Evolutionary conservation across 1,140 invertebrate genomes (phyloP).

Genomic region (Drosophila truncata): DNA sequence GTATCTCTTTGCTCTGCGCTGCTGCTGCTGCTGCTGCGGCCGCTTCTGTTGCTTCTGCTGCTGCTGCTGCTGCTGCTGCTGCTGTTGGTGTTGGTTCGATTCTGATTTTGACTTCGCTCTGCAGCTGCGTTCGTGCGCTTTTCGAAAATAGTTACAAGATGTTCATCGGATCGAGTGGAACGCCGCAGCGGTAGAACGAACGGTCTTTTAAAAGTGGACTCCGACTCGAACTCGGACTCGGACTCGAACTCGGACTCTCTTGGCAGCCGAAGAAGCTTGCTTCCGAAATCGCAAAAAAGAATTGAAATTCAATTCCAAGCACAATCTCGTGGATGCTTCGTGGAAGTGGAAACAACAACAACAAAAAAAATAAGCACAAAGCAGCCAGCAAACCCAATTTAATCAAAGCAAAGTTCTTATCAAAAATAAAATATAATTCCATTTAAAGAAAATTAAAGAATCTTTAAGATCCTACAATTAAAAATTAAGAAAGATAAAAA

Average conservation of each 20-base stretch:
- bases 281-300: slow-evolving; percentile 39
- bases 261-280: slow-evolving; percentile 59
- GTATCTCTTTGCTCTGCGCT: slow-evolving; percentile 22
- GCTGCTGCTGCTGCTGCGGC: slow-evolving; percentile 3
- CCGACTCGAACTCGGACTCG: slow-evolving; percentile 7
- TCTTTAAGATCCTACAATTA: not conserved
- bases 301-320: slow-evolving; percentile 27
- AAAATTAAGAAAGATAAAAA: not conserved
- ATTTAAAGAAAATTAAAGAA: not conserved
- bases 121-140: slow-evolving; percentile 84
- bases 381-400: slow-evolving; percentile 6
- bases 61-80: slow-evolving; percentile 37
- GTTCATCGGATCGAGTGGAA: slow-evolving; percentile 85
- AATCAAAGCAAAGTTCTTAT: slow-evolving; percentile 26
- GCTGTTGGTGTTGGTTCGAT: slow-evolving; percentile 42
- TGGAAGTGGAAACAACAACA: slow-evolving; percentile 13
- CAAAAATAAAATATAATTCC: slow-evolving; percentile 14
- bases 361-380: not conserved
- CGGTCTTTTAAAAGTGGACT: slow-evolving; percentile 47
- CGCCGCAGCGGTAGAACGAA: slow-evolving; percentile 75
- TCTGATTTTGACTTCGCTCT: slow-evolving; percentile 68
- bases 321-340: slow-evolving; percentile 23
- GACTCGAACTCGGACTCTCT: slow-evolving; percentile 22
- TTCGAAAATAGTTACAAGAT: slow-evolving; percentile 85
- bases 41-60: slow-evolving; percentile 34